phyloP scores from a whole-genome alignment of 2,888 invertebrate genomes.

The Leucophora obtusa region DNA sequence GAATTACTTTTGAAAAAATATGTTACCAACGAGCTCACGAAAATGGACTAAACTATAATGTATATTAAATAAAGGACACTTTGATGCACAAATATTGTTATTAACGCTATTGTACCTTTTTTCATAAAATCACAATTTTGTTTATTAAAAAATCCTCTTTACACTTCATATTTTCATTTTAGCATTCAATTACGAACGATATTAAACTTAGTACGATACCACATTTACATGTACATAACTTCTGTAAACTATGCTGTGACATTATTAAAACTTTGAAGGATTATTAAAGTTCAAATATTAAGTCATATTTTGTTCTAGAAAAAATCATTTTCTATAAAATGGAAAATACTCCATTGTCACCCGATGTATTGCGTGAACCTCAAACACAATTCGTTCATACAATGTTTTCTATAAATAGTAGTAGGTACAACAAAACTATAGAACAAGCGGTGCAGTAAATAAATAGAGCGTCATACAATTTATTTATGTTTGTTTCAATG shows the following conservation, averaged over 20 bases:
- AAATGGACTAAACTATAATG: too few relatives aligned
- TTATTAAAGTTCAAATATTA: neutral
- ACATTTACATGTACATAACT: neutral
- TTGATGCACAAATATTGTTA: neutral
- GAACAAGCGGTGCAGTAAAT: neutral
- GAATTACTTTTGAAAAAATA: neutral
- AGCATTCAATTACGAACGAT: neutral
- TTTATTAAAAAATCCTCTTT: neutral
- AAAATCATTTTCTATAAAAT: neutral
- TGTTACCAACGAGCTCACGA: too few relatives aligned
- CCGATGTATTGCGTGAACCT: neutral
- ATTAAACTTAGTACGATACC: neutral
- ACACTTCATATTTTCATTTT: neutral
- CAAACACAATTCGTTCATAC: neutral
- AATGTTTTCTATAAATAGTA: neutral
- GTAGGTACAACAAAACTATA: neutral
- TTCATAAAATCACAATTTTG: neutral
- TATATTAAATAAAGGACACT: too few relatives aligned
- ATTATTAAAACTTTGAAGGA: neutral
- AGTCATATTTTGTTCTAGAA: neutral
- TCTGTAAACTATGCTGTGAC: neutral
- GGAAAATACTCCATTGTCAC: neutral
- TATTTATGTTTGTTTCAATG: neutral
- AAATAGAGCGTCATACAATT: neutral
- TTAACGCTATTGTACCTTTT: neutral